Base-by-base conservation (phyloP, 2,888 invertebrate species). In the Heterodera filipjevi region DNA sequence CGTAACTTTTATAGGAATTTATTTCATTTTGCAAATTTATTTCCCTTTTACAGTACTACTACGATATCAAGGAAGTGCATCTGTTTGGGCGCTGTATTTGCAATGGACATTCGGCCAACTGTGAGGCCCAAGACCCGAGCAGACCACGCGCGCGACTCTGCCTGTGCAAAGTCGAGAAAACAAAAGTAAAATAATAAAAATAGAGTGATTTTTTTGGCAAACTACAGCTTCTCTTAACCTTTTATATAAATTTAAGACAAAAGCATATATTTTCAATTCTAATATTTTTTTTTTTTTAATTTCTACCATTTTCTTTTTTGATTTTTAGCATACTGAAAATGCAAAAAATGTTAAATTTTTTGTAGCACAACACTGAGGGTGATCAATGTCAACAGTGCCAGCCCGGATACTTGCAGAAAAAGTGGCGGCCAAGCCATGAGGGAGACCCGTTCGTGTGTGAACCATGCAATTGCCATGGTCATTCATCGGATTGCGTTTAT, bases 51-150 rank as follows among this genome's bases (percentile, higher is more conserved):
- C 91, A 97, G 94, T 99, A 99, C 89, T 99, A 95, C 92, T 99
- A 99, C 91, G 96, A 97, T 83, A 96, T 99, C 87, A 96, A 97
- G 91, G 98, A 99, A 90, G 96, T 99, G 86, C 95, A 95, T 89
- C 95, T 99, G 87, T 98, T 98, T 12, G 99, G 99, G 22, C 93
- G 97, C 16, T 99, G 99, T 90, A 95, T 98, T 92, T 99, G 99
- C 90, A 97, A 99, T 87, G 99, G 99, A 0, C 98, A 99, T 90
- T 98, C 98, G 0, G 94, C 95, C 84, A 94, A 93, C 1, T 93
- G 94, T 74, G 78, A 79, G 27, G 77, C 77, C 32, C 71, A 89
- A 1, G 90, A 91, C 88, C 93, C 93, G 0, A 92, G 92, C 39
- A 93, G 89, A 71, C 86, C 93, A 0, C 93, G 93, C 84, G 93